phyloP scores from a whole-genome alignment of 2,113 vertebrate genomes.

The Oncorhynchus nerka region DNA sequence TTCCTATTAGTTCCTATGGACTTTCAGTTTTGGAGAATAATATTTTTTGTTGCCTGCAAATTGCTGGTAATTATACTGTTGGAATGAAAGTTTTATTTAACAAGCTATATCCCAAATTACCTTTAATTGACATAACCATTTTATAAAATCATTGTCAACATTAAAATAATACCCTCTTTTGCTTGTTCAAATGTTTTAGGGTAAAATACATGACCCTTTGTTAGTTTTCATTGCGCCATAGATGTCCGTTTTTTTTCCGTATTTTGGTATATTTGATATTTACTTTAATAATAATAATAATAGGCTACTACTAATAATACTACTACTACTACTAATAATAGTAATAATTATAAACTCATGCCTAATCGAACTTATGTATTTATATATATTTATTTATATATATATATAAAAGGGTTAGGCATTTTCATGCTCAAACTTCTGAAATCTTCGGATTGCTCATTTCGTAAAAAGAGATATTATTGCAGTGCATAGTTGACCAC shows the following conservation, averaged over 20 bases:
- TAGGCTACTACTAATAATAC: too few species aligned
- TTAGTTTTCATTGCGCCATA: not conserved
- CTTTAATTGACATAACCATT: slow-evolving; percentile 65
- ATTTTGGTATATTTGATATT: not conserved
- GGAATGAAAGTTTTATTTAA: slow-evolving; percentile 70
- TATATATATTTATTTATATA: too few species aligned
- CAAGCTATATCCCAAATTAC: slow-evolving; percentile 71
- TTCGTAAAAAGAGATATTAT: not conserved
- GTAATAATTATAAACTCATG: too few species aligned
- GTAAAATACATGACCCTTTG: not conserved
- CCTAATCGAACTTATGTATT: not conserved
- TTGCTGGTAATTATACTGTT: slow-evolving; percentile 76
- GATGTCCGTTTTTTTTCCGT: not conserved
- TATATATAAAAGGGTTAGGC: too few species aligned
- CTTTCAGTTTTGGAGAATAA: not conserved
- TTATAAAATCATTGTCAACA: slow-evolving; percentile 65
- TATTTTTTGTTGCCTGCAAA: slow-evolving; percentile 76
- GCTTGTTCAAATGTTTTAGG: slow-evolving; percentile 50
- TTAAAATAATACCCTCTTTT: slow-evolving; percentile 28
- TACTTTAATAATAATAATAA: too few species aligned
- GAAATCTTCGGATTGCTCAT: not conserved
- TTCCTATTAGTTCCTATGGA: not conserved
- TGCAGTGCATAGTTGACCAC: slow-evolving; percentile 2
- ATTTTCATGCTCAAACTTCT: not conserved
- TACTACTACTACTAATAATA: too few species aligned